Base-by-base conservation (phyloP, 2,888 invertebrate genomes). In the Chamaedrilus cognettii region DNA sequence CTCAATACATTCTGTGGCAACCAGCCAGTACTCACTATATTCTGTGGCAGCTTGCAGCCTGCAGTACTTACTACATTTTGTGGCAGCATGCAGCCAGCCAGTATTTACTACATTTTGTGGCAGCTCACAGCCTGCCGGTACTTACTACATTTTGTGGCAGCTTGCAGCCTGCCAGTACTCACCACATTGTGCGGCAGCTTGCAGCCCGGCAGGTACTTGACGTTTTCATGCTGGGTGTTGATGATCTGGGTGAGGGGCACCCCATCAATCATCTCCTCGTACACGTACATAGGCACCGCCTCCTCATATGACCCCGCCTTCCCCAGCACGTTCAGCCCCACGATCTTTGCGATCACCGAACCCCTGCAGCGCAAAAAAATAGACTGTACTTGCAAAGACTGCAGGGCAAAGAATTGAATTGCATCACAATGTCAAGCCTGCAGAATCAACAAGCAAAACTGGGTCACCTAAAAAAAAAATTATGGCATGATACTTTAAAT, bases 261-360 rank as follows among this genome's bases (percentile, higher is more conserved):
- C 75, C 96, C 90, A 75, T 98, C 89, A 71, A 85, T 76, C 84
- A 93, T 88, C 85, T 97, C 97, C 85, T 98, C 97, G 84, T 92
- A 97, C 34, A 98, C 97, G 87, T 94, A 97, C 95, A 98, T 97
- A 19, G 72, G 74, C 31, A 62, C 51, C 51, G 31, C 19, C 51
- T 62, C 62, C 31, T 51, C 52, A 2, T 31, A 28, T 11, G 30
- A 23, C 30, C 42, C n/a, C 11, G 19, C 11, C 11, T 75, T 66
- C 3, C 51, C 65, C 23, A 28, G 31, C 11, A 93, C 93, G 90
- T 98, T 99, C 76, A 86, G 87, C 56, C 97, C 99, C 70, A 99
- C 91, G 81, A 99, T 96, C 86, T 96, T 96, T 7, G 98, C 97
- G 82, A 99, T 99, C 62, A 97, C 96, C 70, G 97, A 96, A 69